These are phyloP conservation scores for Eristalinus sepulchralis DNA, from an alignment of 2,888 invertebrate species.

Conservation along the genomic window DNA sequence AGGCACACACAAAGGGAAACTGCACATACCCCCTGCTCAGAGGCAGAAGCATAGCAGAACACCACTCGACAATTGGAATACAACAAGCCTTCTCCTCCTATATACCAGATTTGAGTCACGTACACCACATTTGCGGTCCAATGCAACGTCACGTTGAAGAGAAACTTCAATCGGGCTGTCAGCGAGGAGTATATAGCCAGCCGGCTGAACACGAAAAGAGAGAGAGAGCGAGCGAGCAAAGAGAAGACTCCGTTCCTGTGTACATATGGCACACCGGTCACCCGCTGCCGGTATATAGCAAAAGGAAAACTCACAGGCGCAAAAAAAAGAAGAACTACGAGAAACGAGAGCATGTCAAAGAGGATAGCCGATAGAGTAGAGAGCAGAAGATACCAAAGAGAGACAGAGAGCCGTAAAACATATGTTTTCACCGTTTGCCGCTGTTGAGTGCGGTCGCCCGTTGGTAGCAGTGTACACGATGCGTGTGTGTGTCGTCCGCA, in stretches of 20 bases:
- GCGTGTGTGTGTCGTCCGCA: constrained; percentile 19
- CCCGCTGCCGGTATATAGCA: not conserved
- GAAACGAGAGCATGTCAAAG: not conserved
- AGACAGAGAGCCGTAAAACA: constrained; percentile 56
- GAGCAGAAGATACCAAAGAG: not conserved
- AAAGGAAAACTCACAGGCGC: not conserved
- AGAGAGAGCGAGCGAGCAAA: not conserved
- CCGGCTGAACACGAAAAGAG: not conserved
- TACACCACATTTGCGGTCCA: constrained; percentile 70
- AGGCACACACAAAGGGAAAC: constrained; percentile 45
- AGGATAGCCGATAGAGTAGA: not conserved
- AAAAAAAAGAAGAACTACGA: not conserved
- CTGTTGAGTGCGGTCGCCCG: not conserved
- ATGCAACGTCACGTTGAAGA: constrained; percentile 49
- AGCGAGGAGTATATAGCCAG: constrained; percentile 37
- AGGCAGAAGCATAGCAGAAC: constrained; percentile 1
- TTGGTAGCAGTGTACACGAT: constrained; percentile 1
- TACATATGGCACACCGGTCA: not conserved
- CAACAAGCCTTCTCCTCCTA: constrained; percentile 35
- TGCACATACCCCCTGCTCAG: constrained; percentile 55
- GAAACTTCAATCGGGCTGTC: constrained; percentile 30
- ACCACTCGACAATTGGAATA: constrained; percentile 6
- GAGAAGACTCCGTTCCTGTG: not conserved
- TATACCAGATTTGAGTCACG: constrained; percentile 69
- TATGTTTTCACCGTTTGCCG: constrained; percentile 54